Evolutionary conservation across 2,113 vertebrate species (phyloP).

Genomic region (Elephantulus edwardii): DNA sequence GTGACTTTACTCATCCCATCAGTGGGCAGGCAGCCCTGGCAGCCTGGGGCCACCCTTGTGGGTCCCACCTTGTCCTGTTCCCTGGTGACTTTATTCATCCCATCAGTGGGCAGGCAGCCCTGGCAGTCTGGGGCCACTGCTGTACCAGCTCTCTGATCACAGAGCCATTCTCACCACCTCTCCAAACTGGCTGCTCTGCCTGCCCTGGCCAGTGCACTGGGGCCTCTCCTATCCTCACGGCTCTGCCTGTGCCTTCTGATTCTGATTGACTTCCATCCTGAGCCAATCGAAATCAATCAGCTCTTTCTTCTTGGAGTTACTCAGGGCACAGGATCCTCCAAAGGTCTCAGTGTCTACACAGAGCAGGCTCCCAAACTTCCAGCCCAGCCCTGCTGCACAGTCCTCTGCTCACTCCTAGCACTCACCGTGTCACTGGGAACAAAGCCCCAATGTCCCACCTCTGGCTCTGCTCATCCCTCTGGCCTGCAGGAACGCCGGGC

Average conservation of each 20-base stretch:
- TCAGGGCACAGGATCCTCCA: not conserved
- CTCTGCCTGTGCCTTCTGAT: not conserved
- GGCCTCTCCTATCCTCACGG: too few relatives aligned
- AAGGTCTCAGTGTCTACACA: not conserved
- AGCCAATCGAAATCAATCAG: not conserved
- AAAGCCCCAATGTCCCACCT: too few relatives aligned
- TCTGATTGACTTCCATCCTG: not conserved
- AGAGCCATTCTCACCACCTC: not conserved
- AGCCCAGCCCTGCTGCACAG: not conserved
- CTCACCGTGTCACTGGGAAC: not conserved
- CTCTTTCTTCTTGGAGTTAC: not conserved
- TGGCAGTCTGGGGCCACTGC: not conserved
- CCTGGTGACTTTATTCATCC: too few relatives aligned
- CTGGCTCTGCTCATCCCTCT: not conserved
- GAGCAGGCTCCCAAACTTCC: not conserved
- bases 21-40: not conserved
- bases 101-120: not conserved
- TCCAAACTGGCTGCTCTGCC: not conserved
- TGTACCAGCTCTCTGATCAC: not conserved
- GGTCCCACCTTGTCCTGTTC: not conserved
- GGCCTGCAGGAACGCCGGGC: not conserved
- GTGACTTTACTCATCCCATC: too few relatives aligned
- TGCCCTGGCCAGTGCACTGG: not conserved
- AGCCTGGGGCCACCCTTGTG: not conserved
- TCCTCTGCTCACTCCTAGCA: not conserved